Evolutionary conservation across 1,140 invertebrate species (phyloP).

Genomic region (Triops cancriformis): DNA sequence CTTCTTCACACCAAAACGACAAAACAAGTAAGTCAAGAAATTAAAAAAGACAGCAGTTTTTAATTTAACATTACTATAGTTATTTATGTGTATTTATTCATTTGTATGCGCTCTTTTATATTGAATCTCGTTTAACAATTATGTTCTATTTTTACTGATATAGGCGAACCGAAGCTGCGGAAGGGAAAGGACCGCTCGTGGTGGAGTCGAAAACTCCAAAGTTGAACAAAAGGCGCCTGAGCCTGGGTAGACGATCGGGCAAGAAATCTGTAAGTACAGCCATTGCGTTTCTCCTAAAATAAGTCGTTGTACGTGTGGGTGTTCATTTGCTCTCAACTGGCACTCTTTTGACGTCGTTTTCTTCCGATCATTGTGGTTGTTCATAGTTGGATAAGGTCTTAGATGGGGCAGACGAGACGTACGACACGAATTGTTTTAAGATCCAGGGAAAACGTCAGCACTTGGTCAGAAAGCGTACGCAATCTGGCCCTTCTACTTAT

Average conservation of each 20-base stretch:
- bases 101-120: too few relatives aligned
- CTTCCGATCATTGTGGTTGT: not conserved
- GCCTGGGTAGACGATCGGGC: slow-evolving; percentile 20
- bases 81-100: too few relatives aligned
- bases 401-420: slow-evolving; percentile 11
- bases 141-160: too few relatives aligned
- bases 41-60: too few relatives aligned
- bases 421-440: slow-evolving; percentile 4
- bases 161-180: not conserved
- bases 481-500: slow-evolving; percentile 2
- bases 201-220: slow-evolving; percentile 22
- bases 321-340: not conserved
- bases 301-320: not conserved
- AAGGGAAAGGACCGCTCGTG: not conserved
- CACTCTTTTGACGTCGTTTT: not conserved
- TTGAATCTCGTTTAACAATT: too few relatives aligned
- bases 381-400: not conserved
- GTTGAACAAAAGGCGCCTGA: slow-evolving; percentile 21
- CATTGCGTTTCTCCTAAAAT: not conserved
- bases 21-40: not conserved
- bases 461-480: not conserved
- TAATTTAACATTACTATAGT: too few relatives aligned
- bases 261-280: slow-evolving; percentile 23
- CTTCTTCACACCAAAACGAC: not conserved
- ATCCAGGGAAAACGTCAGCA: not conserved